Conservation (phyloP, 2,888 invertebrate genomes). For the Cataglyphis altisquamis region DNA sequence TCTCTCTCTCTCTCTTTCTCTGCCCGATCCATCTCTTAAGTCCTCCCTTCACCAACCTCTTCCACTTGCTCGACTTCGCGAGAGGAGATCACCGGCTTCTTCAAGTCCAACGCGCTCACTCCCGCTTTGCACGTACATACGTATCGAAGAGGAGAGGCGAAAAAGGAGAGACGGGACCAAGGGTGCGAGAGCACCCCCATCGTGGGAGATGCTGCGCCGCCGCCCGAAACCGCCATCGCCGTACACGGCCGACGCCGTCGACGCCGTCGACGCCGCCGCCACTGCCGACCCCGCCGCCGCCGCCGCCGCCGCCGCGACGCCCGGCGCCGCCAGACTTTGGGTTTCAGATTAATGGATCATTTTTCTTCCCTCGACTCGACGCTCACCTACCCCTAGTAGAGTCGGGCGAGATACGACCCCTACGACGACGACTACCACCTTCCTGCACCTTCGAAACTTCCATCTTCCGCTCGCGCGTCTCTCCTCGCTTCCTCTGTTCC, state of each 20-base stretch:
- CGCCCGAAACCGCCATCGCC: slow-evolving; percentile 74
- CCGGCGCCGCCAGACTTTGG: slow-evolving; percentile 93
- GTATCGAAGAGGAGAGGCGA: slow-evolving; percentile 45
- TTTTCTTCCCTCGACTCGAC: slow-evolving; percentile 89
- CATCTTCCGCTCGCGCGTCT: slow-evolving; percentile 73
- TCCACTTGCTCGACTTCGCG: slow-evolving; percentile 20
- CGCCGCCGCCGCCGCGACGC: slow-evolving; percentile 84
- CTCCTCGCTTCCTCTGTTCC: neutral
- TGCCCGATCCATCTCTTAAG: slow-evolving; percentile 21
- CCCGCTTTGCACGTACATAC: slow-evolving; percentile 25
- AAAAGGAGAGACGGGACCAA: neutral
- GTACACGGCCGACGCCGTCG: slow-evolving; percentile 56
- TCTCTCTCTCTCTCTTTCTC: slow-evolving; percentile 9
- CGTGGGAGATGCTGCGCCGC: slow-evolving; percentile 72
- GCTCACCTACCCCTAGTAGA: slow-evolving; percentile 83
- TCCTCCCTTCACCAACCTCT: slow-evolving; percentile 45
- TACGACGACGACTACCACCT: slow-evolving; percentile 75
- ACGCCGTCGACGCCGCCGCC: slow-evolving; percentile 69
- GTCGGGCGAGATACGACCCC: slow-evolving; percentile 83
- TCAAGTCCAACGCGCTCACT: slow-evolving; percentile 25
- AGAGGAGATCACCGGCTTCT: slow-evolving; percentile 28
- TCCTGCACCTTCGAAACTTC: slow-evolving; percentile 78
- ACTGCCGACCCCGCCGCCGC: slow-evolving; percentile 66
- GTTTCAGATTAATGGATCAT: slow-evolving; percentile 94
- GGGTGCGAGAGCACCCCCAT: slow-evolving; percentile 64